Evolutionary conservation across 2,888 invertebrate genomes (phyloP), one percentile per base, ranked within the genome.

Genomic region (Xestia sexstrigata): DNA sequence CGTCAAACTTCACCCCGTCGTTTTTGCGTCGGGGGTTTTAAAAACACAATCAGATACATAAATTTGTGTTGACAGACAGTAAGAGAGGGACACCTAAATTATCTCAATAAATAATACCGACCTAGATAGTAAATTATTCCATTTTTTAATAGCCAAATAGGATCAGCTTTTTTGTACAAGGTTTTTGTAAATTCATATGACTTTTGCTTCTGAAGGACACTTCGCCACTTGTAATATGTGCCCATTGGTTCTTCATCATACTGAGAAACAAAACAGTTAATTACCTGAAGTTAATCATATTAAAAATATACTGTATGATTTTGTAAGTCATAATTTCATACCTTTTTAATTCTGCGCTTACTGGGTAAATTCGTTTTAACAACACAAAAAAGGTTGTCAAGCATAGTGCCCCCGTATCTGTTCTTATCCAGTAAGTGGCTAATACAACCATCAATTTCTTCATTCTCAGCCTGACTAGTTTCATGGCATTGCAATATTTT

Each of bases 401-500:
- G 83, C 55, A 90, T 58, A 79, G 88, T 87, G 45, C 80, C 84
- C 58, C 77, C 83, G 74, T 81, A 87, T 71, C 80, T 83, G 2
- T 83, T 85, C 47, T 88, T 86, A 62, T 89, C 82, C 35, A 88
- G 70, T 69, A 90, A 74, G 76, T 90, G 83, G 26, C 90, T 86
- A 78, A 91, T 83, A 86, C 93, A 93, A 9, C 76, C 80, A 70
- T 88, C 82, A 39, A 62, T 58, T 39, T 23, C 58, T 75, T 74
- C 60, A 2, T 69, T 39, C 13, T 81, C 72, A 20, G 23, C 13
- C n/a, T 70, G 75, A 52, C 42, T 63, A n/a, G 11, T 71, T 76
- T 94, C 93, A 70, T 92, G 90, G 91, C 98, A 98, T 78, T 94
- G 91, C 30, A 97, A 96, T 93, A 99, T 98, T 77, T 93, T 90